Percentiles rank a stretch among this genome's conserved stretches.
Evolutionary conservation across 2,113 vertebrate species (phyloP).

Genomic region (Chaetorhynchus papuensis): DNA sequence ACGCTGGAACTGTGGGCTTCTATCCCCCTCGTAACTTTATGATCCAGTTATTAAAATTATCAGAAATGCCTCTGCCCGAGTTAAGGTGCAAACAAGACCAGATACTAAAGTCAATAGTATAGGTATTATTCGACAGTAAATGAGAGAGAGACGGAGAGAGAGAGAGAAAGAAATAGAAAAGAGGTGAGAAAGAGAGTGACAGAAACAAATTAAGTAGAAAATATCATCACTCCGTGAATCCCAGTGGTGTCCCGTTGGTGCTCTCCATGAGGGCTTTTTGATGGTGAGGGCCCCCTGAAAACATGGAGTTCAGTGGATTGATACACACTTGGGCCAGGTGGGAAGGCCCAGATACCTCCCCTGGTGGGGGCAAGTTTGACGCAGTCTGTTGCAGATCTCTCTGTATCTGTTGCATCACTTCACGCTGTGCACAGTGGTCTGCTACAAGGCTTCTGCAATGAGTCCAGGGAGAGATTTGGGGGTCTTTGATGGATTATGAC

Average conservation of each 20-base stretch:
- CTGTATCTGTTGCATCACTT: background rate
- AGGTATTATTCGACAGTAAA: background rate
- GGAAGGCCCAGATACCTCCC: background rate
- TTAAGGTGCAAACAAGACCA: background rate
- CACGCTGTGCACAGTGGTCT: accelerated
- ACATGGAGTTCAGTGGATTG: background rate
- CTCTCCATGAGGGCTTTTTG: background rate
- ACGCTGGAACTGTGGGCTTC: background rate
- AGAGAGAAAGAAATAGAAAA: no score
- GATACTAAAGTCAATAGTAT: background rate
- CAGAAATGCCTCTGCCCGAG: background rate
- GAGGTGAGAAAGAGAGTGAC: background rate
- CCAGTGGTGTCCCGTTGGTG: accelerated
- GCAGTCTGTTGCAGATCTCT: background rate
- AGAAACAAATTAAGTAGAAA: background rate
- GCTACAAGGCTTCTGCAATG: background rate
- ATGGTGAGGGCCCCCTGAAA: background rate
- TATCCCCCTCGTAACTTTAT: background rate
- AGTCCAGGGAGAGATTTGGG: background rate
- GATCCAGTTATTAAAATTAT: background rate
- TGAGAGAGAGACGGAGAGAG: no score
- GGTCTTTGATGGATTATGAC: background rate
- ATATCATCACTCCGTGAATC: background rate
- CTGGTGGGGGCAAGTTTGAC: background rate
- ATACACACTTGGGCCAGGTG: background rate